phyloP scores from a whole-genome alignment of 53 echinoderm and acorn worm genomes.

The Holothuria leucospilota region DNA sequence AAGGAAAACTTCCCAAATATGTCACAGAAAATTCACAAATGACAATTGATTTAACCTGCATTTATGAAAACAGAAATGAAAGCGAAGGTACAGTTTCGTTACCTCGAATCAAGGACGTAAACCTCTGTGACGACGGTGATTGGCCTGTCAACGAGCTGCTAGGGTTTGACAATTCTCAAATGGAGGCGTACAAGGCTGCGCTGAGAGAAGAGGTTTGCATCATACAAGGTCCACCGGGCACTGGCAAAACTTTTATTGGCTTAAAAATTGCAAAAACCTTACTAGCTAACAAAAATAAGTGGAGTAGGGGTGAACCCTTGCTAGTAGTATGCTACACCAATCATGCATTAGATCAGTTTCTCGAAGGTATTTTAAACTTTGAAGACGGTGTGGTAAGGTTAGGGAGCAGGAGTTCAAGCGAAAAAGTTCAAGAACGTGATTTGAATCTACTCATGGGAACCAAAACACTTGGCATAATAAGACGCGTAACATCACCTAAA shows the following conservation, averaged over 20 bases:
- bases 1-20: conserved; percentile 43
- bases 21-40: conserved; percentile 51
- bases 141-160: conserved; percentile 68
- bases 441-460: conserved; percentile 58
- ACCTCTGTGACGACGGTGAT: conserved; percentile 3
- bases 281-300: conserved; percentile 68
- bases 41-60: conserved; percentile 55
- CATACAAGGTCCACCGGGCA: conserved; percentile 96
- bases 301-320: conserved; percentile 63
- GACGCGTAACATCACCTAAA: too few species aligned
- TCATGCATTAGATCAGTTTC: conserved; percentile 95
- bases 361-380: conserved; percentile 84
- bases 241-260: conserved; percentile 96
- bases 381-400: conserved; percentile 74
- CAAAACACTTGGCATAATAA: background rate
- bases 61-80: background rate
- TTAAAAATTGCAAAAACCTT: conserved; percentile 84
- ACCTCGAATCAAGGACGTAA: conserved; percentile 2
- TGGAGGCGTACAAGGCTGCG: conserved; percentile 77
- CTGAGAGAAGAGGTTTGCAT: conserved; percentile 83
- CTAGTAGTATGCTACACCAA: conserved; percentile 88
- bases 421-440: conserved; percentile 65
- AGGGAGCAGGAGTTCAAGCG: conserved; percentile 84
- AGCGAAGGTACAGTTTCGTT: background rate
- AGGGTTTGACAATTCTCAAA: conserved; percentile 74